Percentiles rank a stretch among this genome's conserved stretches.
Evolutionary conservation across 92 coral and sea anemone species (phyloP).

Genomic region (Ricordea florida): DNA sequence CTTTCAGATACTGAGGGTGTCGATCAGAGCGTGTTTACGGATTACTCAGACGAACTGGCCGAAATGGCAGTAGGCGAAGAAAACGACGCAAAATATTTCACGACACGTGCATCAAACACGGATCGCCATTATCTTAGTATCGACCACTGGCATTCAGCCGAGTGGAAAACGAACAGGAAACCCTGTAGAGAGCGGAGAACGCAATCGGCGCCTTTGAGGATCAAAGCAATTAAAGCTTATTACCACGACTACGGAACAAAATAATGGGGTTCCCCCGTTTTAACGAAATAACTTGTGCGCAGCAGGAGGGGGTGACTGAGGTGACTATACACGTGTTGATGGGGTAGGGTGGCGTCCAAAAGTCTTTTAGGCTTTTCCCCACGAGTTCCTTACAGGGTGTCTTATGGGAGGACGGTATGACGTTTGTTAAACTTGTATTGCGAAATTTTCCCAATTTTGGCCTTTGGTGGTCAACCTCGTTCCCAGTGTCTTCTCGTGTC

Average conservation of each 20-base stretch:
- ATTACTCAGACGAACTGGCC: slow-evolving; percentile 5
- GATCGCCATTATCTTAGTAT: slow-evolving; percentile 89
- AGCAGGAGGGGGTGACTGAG: no score
- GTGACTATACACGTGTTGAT: no score
- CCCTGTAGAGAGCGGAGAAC: slow-evolving; percentile 60
- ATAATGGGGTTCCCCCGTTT: no score
- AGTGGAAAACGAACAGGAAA: slow-evolving; percentile 83
- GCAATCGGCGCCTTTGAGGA: slow-evolving; percentile 70
- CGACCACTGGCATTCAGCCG: slow-evolving; percentile 81
- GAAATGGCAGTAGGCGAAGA: slow-evolving; percentile 1
- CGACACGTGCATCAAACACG: slow-evolving; percentile 72
- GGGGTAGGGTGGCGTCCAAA: no score
- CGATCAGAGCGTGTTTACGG: slow-evolving; percentile 6
- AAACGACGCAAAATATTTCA: background rate
- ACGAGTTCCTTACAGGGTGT: no score
- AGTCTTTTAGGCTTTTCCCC: no score
- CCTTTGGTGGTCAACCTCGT: no score
- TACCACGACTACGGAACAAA: slow-evolving; percentile 73
- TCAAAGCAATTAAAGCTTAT: slow-evolving; percentile 77
- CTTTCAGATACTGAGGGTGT: slow-evolving; percentile 40
- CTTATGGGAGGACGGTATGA: no score
- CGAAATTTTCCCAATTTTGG: no score
- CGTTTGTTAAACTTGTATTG: no score
- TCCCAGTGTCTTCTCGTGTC: no score
- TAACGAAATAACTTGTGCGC: no score